A percentile compares a stretch with the other conserved stretches of the same genome.
Conservation (phyloP, 1,140 invertebrate genomes). For the Tetramorium simillimum region DNA sequence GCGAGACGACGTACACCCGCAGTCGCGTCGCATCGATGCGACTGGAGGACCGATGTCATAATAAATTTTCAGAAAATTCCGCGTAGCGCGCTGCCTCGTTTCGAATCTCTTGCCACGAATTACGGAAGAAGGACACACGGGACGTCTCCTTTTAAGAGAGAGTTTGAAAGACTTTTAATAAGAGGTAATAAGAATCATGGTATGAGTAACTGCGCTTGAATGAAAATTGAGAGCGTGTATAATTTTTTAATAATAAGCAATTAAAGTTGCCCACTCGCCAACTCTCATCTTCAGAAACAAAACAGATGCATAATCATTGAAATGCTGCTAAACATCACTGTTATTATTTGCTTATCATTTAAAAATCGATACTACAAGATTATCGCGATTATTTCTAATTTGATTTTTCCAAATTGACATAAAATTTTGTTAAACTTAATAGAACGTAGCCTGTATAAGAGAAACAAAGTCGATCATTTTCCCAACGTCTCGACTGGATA, state of each 20-base stretch:
- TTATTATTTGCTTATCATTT: neutral
- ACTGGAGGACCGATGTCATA: slow-evolving; percentile 64
- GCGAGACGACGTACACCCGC: slow-evolving; percentile 40
- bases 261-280: neutral
- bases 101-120: slow-evolving; percentile 19
- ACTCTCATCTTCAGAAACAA: neutral
- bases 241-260: slow-evolving; percentile 5
- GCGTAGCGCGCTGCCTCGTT: slow-evolving; percentile 8
- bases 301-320: neutral
- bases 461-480: neutral
- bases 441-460: neutral
- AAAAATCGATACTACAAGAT: neutral
- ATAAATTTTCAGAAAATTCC: slow-evolving; percentile 81
- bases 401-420: neutral
- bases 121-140: neutral
- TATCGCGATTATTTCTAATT: neutral
- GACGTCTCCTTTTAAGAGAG: neutral
- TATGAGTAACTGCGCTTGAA: neutral
- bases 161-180: slow-evolving; percentile 4
- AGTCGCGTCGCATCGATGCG: slow-evolving; percentile 51
- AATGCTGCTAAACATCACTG: neutral
- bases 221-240: neutral
- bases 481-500: neutral
- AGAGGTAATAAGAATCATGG: neutral
- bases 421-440: slow-evolving; percentile 5